Evolutionary conservation across 2,113 vertebrate genomes (phyloP), one percentile per base, ranked within the genome.

Genomic region (Zonotrichia leucophrys): DNA sequence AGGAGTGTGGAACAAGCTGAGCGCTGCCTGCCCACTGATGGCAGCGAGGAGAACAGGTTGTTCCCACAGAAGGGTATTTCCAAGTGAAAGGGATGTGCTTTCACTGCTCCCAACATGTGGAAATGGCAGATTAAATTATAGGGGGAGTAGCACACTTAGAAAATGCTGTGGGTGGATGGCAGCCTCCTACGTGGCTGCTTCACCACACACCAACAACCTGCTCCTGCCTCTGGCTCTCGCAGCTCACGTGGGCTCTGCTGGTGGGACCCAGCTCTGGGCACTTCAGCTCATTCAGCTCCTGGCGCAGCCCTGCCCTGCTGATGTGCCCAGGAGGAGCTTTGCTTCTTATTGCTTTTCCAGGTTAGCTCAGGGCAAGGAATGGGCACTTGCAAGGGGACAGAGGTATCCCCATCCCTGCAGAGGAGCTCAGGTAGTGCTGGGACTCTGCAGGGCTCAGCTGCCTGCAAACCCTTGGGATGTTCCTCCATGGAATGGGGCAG

Each of bases 61-160:
- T 96, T 96, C 95, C 68, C 31, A 5, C 68, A 81, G 94, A 94
- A 94, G 92, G 79, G 68, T 52, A 93, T 94, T 97, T 96, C 95
- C 93, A 94, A 96, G 95, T 70, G 92, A 94, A 96, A 95, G 44
- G 94, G 78, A 92, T 83, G 92, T 78, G 78, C 94, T 94, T 94
- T 89, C 82, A n/a, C 44, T 52, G 63, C 93, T 95, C 75, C 80
- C 85, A 91, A 95, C 52, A 20, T 66, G 72, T 91, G 92, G 91
- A 76, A 95, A 86, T 88, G 92, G 94, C 90, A 96, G 92, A 82
- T 67, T 88, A 97, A 96, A 95, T 95, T 96, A 89, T 86, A 95
- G 95, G 77, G 91, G 92, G 89, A 85, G 86, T 94, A 73, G 87
- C 72, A 85, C 72, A 6, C 92, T 93, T 56, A 73, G 89, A 83